A percentile compares a stretch with the other conserved stretches of the same genome.
Conservation (phyloP, 2,113 vertebrate genomes). For the Plectropomus leopardus region DNA sequence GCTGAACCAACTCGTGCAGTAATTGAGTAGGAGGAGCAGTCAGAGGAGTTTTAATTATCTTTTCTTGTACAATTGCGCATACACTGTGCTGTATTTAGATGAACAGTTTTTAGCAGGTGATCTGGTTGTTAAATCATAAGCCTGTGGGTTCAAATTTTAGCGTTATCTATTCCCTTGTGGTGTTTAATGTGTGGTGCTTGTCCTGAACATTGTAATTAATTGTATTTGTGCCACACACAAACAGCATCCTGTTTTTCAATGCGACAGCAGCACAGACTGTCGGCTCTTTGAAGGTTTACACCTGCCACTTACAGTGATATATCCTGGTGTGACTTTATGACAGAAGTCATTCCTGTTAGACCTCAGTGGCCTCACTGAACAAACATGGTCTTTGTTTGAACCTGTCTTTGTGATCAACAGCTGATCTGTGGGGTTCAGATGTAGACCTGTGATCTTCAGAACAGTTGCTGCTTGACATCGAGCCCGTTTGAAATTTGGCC, state of each 20-base stretch:
- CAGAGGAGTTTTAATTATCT: neutral
- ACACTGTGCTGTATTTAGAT: neutral
- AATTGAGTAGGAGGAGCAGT: neutral
- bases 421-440: slow-evolving; percentile 36
- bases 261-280: slow-evolving; percentile 7
- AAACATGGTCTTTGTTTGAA: slow-evolving; percentile 30
- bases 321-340: neutral
- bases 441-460: slow-evolving; percentile 22
- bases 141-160: neutral
- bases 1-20: neutral
- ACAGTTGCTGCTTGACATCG: slow-evolving; percentile 8
- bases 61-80: neutral
- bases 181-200: too few relatives aligned
- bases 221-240: neutral
- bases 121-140: neutral
- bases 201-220: slow-evolving; percentile 11
- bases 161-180: too few relatives aligned
- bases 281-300: slow-evolving; percentile 18
- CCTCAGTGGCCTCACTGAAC: neutral
- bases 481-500: slow-evolving; percentile 49
- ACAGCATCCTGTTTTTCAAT: neutral
- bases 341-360: neutral
- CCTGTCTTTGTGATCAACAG: slow-evolving; percentile 24
- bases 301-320: slow-evolving; percentile 25
- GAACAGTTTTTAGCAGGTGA: neutral